A percentile compares a stretch with the other conserved stretches of the same genome.
These are phyloP conservation scores for Lordiphosa mommai DNA, from an alignment of 1,140 invertebrate species.

Conservation along the genomic window DNA sequence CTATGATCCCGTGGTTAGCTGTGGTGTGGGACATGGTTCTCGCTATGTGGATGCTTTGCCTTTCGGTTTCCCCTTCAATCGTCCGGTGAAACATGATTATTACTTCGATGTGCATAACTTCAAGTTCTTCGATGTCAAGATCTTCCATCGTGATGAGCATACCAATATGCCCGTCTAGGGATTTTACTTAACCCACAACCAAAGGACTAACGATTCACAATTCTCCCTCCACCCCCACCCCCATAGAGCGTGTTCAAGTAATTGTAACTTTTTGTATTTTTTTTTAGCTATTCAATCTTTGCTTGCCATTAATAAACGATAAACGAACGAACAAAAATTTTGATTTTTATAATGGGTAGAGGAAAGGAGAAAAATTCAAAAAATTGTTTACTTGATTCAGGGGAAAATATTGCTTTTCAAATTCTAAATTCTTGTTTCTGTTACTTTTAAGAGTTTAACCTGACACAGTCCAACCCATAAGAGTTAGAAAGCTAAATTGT, in stretches of 20 bases:
- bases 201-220: neutral
- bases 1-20: slow-evolving; percentile 62
- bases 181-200: neutral
- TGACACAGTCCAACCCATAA: too few species aligned
- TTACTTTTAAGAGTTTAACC: too few species aligned
- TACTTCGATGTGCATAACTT: slow-evolving; percentile 84
- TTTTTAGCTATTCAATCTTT: neutral
- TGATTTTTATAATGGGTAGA: too few species aligned
- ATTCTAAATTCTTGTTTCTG: too few species aligned
- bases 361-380: too few species aligned
- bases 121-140: slow-evolving; percentile 83
- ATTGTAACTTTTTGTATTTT: slow-evolving; percentile 5
- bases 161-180: slow-evolving; percentile 55
- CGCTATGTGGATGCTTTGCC: slow-evolving; percentile 80
- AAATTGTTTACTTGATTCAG: too few species aligned
- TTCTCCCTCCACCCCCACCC: neutral
- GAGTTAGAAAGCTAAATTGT: too few species aligned
- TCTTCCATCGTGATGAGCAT: slow-evolving; percentile 83
- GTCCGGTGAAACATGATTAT: slow-evolving; percentile 81
- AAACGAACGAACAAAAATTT: neutral
- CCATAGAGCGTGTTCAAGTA: slow-evolving; percentile 7
- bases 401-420: too few species aligned
- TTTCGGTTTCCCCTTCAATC: slow-evolving; percentile 86
- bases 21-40: slow-evolving; percentile 79
- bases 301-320: slow-evolving; percentile 6